Evolutionary conservation across 2,113 vertebrate species (phyloP).

Genomic region (Progne subis): DNA sequence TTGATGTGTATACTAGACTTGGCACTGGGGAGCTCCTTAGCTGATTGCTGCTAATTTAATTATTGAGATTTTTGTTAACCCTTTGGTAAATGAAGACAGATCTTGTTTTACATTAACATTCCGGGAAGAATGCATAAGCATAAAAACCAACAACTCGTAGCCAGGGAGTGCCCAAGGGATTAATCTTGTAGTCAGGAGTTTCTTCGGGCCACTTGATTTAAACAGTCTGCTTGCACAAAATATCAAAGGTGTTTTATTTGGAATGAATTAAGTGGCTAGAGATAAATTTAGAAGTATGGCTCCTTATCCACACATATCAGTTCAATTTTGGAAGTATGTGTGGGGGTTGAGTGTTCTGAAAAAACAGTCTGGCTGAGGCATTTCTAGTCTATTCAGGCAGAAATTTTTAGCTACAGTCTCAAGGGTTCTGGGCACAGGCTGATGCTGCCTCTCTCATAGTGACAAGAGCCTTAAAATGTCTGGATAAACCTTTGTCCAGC

Average conservation of each 20-base stretch:
- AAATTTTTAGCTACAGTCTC: neutral
- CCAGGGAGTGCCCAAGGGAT: neutral
- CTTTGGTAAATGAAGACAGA: conserved; percentile 4
- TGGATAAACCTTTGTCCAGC: neutral
- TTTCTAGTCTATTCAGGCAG: neutral
- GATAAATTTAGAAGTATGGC: conserved; percentile 34
- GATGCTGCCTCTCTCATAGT: neutral
- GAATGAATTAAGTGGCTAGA: conserved; percentile 26
- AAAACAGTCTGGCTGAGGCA: conserved; percentile 19
- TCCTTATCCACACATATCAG: conserved; percentile 3
- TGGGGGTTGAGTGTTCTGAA: conserved; percentile 5
- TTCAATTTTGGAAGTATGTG: conserved; percentile 16
- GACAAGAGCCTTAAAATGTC: neutral
- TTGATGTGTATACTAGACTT: neutral
- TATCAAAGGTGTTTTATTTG: conserved; percentile 43
- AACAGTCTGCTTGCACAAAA: conserved; percentile 14
- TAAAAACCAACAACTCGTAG: neutral
- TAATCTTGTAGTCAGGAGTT: conserved; percentile 28
- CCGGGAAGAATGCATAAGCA: neutral
- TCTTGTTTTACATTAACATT: neutral
- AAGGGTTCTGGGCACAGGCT: neutral
- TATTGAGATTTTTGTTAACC: conserved; percentile 44
- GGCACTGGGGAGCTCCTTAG: neutral
- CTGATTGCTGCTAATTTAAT: conserved; percentile 32
- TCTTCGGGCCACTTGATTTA: conserved; percentile 52